phyloP scores from a whole-genome alignment of 2,888 invertebrate species.

The Acanthosepion lycidas region DNA sequence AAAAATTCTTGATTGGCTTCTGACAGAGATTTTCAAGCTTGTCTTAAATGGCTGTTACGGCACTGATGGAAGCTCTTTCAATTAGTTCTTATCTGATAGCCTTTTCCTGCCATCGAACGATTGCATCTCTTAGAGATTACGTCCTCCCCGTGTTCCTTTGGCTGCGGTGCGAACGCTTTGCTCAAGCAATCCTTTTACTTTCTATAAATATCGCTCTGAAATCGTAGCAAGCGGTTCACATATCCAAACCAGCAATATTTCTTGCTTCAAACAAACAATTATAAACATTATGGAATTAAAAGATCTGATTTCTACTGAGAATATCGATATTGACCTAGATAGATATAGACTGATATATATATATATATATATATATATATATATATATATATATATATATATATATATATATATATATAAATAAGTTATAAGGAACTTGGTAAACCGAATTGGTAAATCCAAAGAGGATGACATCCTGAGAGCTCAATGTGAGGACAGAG shows the following conservation, averaged over 20 bases:
- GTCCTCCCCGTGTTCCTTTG: background rate
- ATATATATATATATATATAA: too few species aligned
- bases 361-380: too few species aligned
- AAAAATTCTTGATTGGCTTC: background rate
- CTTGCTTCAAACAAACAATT: background rate
- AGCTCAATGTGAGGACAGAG: too few species aligned
- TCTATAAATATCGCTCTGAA: background rate
- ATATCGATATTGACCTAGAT: too few species aligned
- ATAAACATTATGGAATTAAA: background rate
- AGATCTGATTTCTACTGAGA: too few species aligned
- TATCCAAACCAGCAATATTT: background rate
- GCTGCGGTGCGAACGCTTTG: background rate
- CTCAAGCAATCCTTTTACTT: background rate
- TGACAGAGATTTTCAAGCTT: background rate
- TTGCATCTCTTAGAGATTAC: background rate
- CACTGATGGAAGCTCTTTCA: background rate
- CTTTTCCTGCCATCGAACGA: background rate
- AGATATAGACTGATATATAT: too few species aligned
- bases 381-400: too few species aligned
- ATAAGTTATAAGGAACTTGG: too few species aligned
- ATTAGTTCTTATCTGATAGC: background rate
- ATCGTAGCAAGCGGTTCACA: background rate
- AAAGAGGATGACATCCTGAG: too few species aligned
- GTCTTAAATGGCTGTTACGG: too few species aligned
- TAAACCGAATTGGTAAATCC: too few species aligned